These are phyloP conservation scores for Oedothorax gibbosus DNA, from an alignment of 1,140 invertebrate genomes.

Conservation along the genomic window DNA sequence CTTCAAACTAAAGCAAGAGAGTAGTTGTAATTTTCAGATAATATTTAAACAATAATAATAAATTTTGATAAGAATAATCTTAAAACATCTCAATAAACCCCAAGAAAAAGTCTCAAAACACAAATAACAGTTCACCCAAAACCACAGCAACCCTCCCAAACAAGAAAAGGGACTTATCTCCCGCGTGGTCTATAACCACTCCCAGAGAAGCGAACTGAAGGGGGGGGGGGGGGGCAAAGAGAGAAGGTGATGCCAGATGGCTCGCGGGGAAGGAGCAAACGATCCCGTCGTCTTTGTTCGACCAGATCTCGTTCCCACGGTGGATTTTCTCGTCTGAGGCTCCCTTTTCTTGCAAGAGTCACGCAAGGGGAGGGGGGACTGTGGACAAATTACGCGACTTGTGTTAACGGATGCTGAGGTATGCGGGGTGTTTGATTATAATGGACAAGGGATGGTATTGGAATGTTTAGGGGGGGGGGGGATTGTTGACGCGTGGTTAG, in stretches of 20 bases:
- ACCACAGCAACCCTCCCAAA: neutral
- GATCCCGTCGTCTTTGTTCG: constrained; percentile 45
- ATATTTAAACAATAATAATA: no score
- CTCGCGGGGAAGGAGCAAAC: constrained; percentile 24
- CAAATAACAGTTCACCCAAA: neutral
- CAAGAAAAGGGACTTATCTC: constrained; percentile 44
- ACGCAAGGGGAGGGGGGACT: constrained; percentile 1
- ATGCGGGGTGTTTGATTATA: neutral
- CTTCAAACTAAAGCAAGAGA: no score
- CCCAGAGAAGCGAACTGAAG: neutral
- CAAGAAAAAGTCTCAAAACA: neutral
- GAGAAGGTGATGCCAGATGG: constrained; percentile 49
- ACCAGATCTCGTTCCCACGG: constrained; percentile 52
- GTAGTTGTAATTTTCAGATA: no score
- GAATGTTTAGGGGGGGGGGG: neutral
- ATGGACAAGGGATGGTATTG: neutral
- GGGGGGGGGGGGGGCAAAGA: neutral
- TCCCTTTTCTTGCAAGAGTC: constrained; percentile 10
- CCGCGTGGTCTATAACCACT: constrained; percentile 19
- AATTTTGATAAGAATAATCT: no score
- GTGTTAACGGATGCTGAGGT: neutral
- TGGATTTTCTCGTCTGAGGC: neutral
- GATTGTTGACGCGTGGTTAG: neutral
- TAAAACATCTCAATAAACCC: neutral
- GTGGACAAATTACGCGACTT: neutral